These are phyloP conservation scores for Malurus melanocephalus DNA, from an alignment of 2,113 vertebrate species.

Conservation along the genomic window DNA sequence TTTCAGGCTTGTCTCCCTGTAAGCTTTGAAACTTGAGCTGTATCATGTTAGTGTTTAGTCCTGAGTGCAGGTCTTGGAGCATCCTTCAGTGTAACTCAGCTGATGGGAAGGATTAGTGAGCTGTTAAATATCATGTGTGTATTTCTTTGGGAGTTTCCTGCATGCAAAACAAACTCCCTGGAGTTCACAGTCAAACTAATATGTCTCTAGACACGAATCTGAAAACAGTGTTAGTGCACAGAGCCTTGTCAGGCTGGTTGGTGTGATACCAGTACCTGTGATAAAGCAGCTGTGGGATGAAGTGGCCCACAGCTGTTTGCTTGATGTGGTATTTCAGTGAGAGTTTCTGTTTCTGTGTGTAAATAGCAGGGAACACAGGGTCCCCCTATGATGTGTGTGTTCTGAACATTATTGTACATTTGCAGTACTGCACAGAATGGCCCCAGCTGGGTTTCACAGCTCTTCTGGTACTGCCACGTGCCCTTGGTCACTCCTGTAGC, in stretches of 20 bases:
- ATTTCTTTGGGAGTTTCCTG: not conserved
- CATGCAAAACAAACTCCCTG: not conserved
- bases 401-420: no score
- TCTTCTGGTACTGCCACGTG: not conserved
- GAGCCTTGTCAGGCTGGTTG: not conserved
- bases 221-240: not conserved
- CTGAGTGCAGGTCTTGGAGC: not conserved
- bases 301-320: not conserved
- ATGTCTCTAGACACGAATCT: not conserved
- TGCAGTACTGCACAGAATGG: accelerated
- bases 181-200: not conserved
- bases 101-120: not conserved
- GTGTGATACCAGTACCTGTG: not conserved
- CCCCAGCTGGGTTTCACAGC: not conserved
- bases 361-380: not conserved
- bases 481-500: not conserved
- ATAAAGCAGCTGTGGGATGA: not conserved
- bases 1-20: not conserved
- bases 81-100: not conserved
- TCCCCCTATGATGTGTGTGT: accelerated
- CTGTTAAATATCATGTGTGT: accelerated
- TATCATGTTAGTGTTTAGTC: not conserved
- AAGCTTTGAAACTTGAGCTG: not conserved
- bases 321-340: not conserved
- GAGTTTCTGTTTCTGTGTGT: not conserved